Percentiles rank a stretch among this genome's conserved stretches.
These are phyloP conservation scores for Andricus curvator DNA, from an alignment of 2,888 invertebrate species.

Conservation along the genomic window DNA sequence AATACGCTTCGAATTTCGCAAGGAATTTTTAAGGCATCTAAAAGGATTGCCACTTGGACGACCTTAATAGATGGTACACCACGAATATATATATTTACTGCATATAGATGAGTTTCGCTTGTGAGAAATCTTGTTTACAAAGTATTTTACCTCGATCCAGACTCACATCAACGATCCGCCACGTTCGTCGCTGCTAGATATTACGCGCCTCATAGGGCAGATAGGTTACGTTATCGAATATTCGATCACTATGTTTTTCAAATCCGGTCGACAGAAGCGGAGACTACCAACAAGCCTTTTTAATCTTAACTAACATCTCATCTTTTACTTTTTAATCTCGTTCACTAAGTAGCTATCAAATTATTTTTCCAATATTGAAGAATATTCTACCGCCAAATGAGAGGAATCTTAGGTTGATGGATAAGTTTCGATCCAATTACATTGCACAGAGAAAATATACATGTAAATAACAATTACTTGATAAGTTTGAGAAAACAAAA, in stretches of 20 bases:
- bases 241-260: conserved; percentile 57
- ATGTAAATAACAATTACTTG: no score
- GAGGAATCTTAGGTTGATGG: neutral
- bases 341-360: neutral
- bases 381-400: neutral
- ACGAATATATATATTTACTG: neutral
- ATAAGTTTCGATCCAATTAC: neutral
- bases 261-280: conserved; percentile 21
- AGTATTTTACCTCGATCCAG: conserved; percentile 38
- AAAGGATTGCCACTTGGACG: neutral
- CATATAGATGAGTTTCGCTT: conserved; percentile 2
- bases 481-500: no score
- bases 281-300: conserved; percentile 13
- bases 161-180: conserved; percentile 38
- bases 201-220: conserved; percentile 67
- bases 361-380: conserved; percentile 5
- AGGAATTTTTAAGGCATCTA: neutral
- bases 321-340: conserved; percentile 12
- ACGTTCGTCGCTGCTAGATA: conserved; percentile 51
- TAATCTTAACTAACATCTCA: neutral
- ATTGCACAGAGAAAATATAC: no score
- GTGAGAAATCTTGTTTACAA: conserved; percentile 39
- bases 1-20: neutral
- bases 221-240: conserved; percentile 68
- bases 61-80: neutral